These are phyloP conservation scores for Heliconius hortense DNA, from an alignment of 2,888 invertebrate genomes.

Conservation along the genomic window DNA sequence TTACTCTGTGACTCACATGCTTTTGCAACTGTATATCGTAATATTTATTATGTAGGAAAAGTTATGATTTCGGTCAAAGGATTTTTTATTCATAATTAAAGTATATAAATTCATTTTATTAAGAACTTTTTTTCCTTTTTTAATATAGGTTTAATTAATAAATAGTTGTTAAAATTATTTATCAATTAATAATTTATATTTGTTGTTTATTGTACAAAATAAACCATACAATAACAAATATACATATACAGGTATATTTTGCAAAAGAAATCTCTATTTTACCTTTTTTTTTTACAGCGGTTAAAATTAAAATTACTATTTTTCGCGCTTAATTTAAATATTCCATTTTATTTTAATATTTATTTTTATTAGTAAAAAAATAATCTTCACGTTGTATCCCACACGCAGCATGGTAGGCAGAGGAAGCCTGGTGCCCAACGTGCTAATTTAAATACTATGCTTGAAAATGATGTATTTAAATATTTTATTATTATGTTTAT, in stretches of 20 bases:
- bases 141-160: not conserved
- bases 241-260: too few relatives aligned
- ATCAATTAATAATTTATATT: too few relatives aligned
- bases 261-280: too few relatives aligned
- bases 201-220: too few relatives aligned
- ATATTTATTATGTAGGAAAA: constrained; percentile 19
- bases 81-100: not conserved
- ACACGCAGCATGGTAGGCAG: not conserved
- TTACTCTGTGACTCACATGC: constrained; percentile 10
- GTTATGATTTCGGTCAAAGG: not conserved
- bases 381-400: not conserved
- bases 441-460: too few relatives aligned
- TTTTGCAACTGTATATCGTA: constrained; percentile 13
- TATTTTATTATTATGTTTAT: not conserved
- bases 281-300: too few relatives aligned
- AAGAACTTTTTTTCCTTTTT: not conserved
- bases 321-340: not conserved
- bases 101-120: not conserved
- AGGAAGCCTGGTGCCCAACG: not conserved
- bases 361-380: not conserved
- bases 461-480: not conserved
- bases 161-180: not conserved
- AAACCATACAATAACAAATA: too few relatives aligned
- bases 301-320: too few relatives aligned
- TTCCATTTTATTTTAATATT: too few relatives aligned